Evolutionary conservation across 2,888 invertebrate species (phyloP), one percentile per base, ranked within the genome.

Genomic region (Papilio elwesi): DNA sequence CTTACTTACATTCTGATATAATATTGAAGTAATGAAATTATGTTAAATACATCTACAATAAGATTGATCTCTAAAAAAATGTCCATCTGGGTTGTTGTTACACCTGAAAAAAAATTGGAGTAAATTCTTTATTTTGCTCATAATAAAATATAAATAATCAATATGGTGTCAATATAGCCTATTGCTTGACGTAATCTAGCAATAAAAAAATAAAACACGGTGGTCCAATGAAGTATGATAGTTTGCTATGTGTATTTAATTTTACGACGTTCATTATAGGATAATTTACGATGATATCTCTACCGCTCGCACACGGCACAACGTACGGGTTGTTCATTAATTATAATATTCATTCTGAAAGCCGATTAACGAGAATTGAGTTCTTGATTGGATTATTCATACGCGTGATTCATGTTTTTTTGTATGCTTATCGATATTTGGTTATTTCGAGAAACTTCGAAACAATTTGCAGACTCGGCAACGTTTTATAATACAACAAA

Each of bases 261-360:
- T 26, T n/a, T 7, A 38, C 9, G 38, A 59, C 13, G 38, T 7
- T n/a, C 11, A 8, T 62, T 62, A 62, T 62, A 43, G 43, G 59
- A 43, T 62, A 62, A 43, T 62, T 38, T 62, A 43, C n/a, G 43
- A 6, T n/a, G 38, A 38, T 43, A 62, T 43, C 15, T 62, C n/a
- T 10, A 65, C 26, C 51, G 48, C 38, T 51, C n/a, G 36, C 51
- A 51, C 13, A 49, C 49, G 36, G 51, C 65, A 65, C 65, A 49
- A 65, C 51, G 49, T 65, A 51, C 49, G 36, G 26, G 36, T 65
- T 51, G 65, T 51, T 49, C 65, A 65, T 65, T 51, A 36, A 65
- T 65, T 65, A 65, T 65, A 65, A 65, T 65, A 65, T 65, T 49
- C 49, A 51, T 65, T 51, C 51, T 26, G 51, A 49, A 62, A 62